These are phyloP conservation scores for Apodemus sylvaticus DNA, from an alignment of 2,113 vertebrate species.

Conservation along the genomic window DNA sequence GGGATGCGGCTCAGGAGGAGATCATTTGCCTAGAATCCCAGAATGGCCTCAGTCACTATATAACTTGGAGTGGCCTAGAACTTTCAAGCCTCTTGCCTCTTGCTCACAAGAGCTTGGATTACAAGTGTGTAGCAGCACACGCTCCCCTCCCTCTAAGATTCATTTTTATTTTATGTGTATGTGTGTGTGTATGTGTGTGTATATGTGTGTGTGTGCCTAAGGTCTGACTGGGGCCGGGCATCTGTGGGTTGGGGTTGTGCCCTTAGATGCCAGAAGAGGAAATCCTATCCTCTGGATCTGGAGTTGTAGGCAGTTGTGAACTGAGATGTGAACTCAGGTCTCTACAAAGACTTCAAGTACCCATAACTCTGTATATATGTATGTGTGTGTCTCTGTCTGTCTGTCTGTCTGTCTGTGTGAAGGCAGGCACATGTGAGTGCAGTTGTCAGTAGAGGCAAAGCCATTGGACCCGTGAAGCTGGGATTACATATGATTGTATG, in stretches of 20 bases:
- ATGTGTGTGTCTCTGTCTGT: neutral
- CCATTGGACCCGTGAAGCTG: neutral
- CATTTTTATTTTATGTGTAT: no score
- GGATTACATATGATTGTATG: neutral
- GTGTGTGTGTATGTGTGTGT: no score
- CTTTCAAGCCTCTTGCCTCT: neutral
- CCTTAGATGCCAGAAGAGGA: neutral
- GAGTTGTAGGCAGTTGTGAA: neutral
- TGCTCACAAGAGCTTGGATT: neutral
- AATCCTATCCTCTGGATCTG: neutral
- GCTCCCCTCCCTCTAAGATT: neutral
- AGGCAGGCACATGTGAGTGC: neutral
- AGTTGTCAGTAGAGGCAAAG: neutral
- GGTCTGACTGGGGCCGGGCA: neutral
- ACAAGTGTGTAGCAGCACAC: neutral
- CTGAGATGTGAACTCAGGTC: neutral
- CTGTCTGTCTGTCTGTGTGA: neutral
- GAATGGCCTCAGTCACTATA: neutral
- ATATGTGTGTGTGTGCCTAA: neutral
- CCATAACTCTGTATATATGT: neutral
- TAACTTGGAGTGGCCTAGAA: neutral
- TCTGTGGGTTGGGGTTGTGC: neutral
- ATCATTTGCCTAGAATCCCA: neutral
- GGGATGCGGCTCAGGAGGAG: neutral
- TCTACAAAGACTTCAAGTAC: neutral